These are phyloP conservation scores for Picathartes gymnocephalus DNA, from an alignment of 2,113 vertebrate species.

Conservation along the genomic window DNA sequence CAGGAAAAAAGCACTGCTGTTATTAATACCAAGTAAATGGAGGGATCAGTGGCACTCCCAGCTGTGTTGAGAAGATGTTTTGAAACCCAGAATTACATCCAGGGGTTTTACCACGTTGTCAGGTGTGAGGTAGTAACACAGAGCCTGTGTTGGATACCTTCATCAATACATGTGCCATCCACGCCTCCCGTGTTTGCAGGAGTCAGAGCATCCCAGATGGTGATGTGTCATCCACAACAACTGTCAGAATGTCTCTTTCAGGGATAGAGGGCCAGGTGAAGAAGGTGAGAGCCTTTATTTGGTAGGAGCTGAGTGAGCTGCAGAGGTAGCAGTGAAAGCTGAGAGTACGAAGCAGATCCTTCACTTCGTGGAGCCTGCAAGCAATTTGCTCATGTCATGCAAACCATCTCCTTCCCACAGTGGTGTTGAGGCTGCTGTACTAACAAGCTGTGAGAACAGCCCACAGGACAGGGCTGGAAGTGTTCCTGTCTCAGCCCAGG, in stretches of 20 bases:
- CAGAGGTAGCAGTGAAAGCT: not conserved
- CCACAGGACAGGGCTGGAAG: not conserved
- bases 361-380: not conserved
- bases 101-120: not conserved
- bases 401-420: not conserved
- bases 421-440: not conserved
- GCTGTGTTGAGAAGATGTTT: not conserved
- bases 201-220: not conserved
- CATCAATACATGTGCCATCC: not conserved
- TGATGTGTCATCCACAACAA: too few relatives aligned
- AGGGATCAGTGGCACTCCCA: not conserved
- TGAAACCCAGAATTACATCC: not conserved
- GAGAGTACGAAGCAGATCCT: not conserved
- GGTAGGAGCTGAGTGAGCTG: not conserved
- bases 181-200: accelerated
- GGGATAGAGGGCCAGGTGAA: not conserved
- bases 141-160: not conserved
- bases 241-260: not conserved
- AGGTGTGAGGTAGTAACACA: too few relatives aligned
- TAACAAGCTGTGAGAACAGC: not conserved
- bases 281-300: not conserved
- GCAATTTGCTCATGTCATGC: not conserved
- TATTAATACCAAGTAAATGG: accelerated
- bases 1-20: not conserved
- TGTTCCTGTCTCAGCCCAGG: not conserved